phyloP scores from a whole-genome alignment of 1,140 invertebrate species.

The Drosophila repleta region DNA sequence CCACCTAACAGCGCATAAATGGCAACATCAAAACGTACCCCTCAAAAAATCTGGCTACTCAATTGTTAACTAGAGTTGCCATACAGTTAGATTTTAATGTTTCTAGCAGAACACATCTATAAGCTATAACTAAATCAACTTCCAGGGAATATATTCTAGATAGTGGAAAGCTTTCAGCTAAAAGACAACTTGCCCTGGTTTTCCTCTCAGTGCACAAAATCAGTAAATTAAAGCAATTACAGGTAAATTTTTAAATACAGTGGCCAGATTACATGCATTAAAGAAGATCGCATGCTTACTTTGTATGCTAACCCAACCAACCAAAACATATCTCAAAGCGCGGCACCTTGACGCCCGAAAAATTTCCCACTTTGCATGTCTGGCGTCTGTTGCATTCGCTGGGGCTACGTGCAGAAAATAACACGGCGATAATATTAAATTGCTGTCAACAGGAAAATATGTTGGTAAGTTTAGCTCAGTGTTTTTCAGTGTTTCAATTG shows the following conservation, averaged over 20 bases:
- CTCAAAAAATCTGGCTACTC: neutral
- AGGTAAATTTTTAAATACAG: neutral
- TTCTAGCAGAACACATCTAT: no score
- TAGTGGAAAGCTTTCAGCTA: no score
- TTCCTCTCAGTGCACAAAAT: neutral
- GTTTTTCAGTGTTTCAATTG: conserved; percentile 48
- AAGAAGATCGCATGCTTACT: conserved; percentile 1
- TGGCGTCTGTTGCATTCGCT: conserved; percentile 1
- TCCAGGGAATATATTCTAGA: no score
- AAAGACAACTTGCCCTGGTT: no score
- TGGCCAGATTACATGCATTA: neutral
- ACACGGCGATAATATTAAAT: conserved; percentile 80
- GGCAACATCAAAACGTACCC: neutral
- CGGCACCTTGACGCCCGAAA: neutral
- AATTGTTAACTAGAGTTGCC: neutral
- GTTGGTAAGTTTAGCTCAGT: conserved; percentile 64
- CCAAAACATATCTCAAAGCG: neutral
- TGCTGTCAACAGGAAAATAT: conserved; percentile 80
- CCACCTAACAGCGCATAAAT: neutral
- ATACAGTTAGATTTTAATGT: neutral
- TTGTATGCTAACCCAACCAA: neutral
- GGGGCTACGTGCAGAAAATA: conserved; percentile 71
- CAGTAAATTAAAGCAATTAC: neutral
- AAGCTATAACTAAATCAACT: no score
- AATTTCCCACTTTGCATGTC: conserved; percentile 4